Conservation (phyloP, 2,888 invertebrate species). For the Xylota segnis region DNA sequence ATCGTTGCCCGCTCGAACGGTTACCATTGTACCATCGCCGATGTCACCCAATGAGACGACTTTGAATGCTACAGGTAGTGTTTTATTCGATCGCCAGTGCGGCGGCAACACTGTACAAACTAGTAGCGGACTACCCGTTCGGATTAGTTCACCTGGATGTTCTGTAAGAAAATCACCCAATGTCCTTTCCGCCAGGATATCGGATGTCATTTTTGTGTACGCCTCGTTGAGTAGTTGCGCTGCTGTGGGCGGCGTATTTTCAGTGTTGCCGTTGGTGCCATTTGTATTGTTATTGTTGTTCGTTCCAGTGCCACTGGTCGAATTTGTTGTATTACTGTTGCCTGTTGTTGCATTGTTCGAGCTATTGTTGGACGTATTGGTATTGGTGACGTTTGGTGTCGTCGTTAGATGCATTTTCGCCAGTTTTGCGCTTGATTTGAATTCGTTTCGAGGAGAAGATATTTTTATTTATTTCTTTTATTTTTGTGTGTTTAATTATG, state of each 20-base stretch:
- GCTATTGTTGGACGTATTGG: conserved; percentile 79
- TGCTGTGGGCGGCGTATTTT: conserved; percentile 90
- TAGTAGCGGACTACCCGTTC: conserved; percentile 97
- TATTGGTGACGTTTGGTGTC: conserved; percentile 79
- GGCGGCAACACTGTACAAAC: conserved; percentile 97
- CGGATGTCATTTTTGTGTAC: conserved; percentile 95
- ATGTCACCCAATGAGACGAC: conserved; percentile 97
- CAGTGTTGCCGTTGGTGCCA: conserved; percentile 83
- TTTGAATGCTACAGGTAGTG: conserved; percentile 98
- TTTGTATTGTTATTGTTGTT: conserved; percentile 84
- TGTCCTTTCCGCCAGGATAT: conserved; percentile 94
- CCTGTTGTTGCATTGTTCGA: conserved; percentile 83
- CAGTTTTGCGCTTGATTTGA: conserved; percentile 65
- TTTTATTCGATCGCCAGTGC: conserved; percentile 99
- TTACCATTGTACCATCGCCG: conserved; percentile 97
- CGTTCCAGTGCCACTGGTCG: conserved; percentile 77
- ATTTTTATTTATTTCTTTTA: no score
- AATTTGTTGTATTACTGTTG: conserved; percentile 83
- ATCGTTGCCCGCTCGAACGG: conserved; percentile 98
- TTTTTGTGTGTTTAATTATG: background rate
- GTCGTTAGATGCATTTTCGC: conserved; percentile 80
- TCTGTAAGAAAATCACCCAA: conserved; percentile 94
- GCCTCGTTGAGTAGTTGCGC: conserved; percentile 90
- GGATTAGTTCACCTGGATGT: conserved; percentile 95
- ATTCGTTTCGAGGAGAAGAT: conserved; percentile 26